Evolutionary conservation across 2,797 vertebrate genomes (phyloP).

Genomic region (Chaenodraco wilsoni): DNA sequence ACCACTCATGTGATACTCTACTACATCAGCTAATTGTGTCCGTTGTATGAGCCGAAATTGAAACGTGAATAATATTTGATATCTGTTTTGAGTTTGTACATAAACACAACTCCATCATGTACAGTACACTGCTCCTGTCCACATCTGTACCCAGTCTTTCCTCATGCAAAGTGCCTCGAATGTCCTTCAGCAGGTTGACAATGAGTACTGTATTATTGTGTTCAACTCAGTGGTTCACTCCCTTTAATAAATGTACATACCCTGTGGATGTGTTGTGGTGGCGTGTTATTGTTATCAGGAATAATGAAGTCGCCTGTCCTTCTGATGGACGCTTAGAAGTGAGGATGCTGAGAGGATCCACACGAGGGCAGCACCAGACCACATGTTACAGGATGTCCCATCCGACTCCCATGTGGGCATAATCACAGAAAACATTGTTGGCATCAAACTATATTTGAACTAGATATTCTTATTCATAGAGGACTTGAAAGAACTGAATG

Average conservation of each 20-base stretch:
- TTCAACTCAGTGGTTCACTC: conserved; percentile 63
- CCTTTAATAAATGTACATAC: conserved; percentile 81
- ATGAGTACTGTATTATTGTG: conserved; percentile 77
- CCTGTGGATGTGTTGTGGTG: conserved; percentile 31
- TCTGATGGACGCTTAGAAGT: not conserved
- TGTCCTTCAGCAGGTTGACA: conserved; percentile 77
- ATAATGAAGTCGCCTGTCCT: not conserved
- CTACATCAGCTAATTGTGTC: not conserved
- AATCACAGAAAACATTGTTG: too few species aligned
- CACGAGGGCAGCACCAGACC: conserved; percentile 46
- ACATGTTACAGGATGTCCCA: not conserved
- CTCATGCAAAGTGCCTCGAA: conserved; percentile 84
- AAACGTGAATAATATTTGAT: not conserved
- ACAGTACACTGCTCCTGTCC: conserved; percentile 34
- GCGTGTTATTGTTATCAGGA: not conserved
- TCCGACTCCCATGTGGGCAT: not conserved
- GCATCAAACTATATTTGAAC: too few species aligned
- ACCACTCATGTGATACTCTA: conserved; percentile 17
- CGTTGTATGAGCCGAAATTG: not conserved
- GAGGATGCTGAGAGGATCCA: conserved; percentile 25
- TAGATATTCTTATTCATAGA: not conserved
- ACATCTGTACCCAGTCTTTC: conserved; percentile 57
- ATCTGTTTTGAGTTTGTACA: not conserved
- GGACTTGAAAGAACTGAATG: not conserved
- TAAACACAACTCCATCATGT: not conserved